phyloP scores from a whole-genome alignment of 2,888 invertebrate genomes.

The Pachydiplax longipennis region DNA sequence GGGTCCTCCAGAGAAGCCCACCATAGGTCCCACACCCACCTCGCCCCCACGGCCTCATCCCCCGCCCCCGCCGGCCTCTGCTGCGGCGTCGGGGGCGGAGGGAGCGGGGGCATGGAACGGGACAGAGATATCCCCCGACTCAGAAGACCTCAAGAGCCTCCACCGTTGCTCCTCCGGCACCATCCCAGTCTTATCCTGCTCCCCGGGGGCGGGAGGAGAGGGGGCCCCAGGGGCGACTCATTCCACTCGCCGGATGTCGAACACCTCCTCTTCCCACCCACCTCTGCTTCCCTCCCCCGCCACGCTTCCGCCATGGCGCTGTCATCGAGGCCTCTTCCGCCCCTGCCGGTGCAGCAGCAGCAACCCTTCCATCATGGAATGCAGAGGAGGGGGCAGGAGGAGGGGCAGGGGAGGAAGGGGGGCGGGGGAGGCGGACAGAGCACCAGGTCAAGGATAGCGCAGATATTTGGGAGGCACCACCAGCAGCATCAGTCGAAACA shows the following conservation, averaged over 20 bases:
- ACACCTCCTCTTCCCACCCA: slow-evolving; percentile 64
- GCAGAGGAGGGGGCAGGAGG: neutral
- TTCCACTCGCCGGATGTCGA: slow-evolving; percentile 67
- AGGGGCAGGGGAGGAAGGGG: neutral
- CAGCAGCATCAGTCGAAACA: neutral
- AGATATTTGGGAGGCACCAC: slow-evolving; percentile 35
- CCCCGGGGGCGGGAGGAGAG: neutral
- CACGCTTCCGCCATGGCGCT: slow-evolving; percentile 30
- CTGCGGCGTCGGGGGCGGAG: slow-evolving; percentile 8
- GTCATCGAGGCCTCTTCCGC: slow-evolving; percentile 18
- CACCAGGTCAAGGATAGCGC: slow-evolving; percentile 40
- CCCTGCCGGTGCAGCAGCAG: slow-evolving; percentile 24
- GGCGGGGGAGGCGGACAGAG: neutral
- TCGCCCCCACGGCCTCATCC: neutral
- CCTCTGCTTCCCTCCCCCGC: slow-evolving; percentile 26
- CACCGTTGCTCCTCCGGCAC: neutral
- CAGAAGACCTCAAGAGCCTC: neutral
- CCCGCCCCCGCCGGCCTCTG: slow-evolving; percentile 35
- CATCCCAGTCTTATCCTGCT: neutral
- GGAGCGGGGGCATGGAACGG: neutral
- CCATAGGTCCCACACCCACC: neutral
- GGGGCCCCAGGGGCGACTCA: slow-evolving; percentile 58
- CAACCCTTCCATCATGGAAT: neutral
- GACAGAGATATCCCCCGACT: neutral
- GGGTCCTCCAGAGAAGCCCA: neutral